Percentiles rank a stretch among this genome's conserved stretches.
Conservation (phyloP, 2,888 invertebrate species). For the Catonia carolina region DNA sequence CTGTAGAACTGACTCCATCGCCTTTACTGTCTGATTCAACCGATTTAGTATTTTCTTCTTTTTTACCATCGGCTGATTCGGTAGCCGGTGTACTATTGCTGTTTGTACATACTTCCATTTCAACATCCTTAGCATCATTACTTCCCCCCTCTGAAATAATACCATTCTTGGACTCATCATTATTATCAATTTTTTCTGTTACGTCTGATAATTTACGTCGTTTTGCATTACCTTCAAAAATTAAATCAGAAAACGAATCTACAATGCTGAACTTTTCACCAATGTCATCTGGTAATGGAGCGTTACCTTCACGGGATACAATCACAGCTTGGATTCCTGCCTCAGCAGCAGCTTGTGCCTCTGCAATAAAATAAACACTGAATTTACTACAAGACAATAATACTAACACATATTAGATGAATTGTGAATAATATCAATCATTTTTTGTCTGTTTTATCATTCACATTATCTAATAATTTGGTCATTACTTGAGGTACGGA, state of each 20-base stretch:
- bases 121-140: background rate
- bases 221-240: constrained; percentile 23
- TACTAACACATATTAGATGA: constrained; percentile 14
- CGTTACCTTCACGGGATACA: constrained; percentile 74
- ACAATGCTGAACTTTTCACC: constrained; percentile 50
- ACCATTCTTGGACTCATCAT: background rate
- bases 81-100: no score
- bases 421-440: background rate
- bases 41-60: no score
- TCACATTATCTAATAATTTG: no score
- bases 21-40: no score
- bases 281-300: constrained; percentile 56
- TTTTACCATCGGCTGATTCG: no score
- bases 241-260: constrained; percentile 55
- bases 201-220: constrained; percentile 19
- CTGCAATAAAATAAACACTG: constrained; percentile 50
- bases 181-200: constrained; percentile 3
- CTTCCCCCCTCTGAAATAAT: background rate
- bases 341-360: constrained; percentile 72
- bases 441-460: no score
- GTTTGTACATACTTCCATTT: no score
- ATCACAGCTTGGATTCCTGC: constrained; percentile 65
- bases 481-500: background rate
- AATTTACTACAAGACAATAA: no score
- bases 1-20: no score